A percentile compares a stretch with the other conserved stretches of the same genome.
phyloP scores from a whole-genome alignment of 2,888 invertebrate species.

The Xylophagus ater region DNA sequence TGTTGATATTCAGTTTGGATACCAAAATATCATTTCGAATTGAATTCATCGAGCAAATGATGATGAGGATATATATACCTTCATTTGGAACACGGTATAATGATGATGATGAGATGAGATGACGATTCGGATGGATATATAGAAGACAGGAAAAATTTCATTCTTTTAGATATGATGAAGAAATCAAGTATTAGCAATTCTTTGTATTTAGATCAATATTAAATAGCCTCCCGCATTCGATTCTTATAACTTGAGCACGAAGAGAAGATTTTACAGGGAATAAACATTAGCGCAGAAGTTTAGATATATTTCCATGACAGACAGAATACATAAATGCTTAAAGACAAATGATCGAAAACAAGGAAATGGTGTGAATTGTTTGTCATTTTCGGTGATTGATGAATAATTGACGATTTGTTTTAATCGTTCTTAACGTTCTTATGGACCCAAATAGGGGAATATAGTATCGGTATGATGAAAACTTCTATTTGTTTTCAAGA shows the following conservation, averaged over 20 bases:
- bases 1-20: no score
- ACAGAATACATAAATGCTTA: constrained; percentile 12
- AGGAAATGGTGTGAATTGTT: constrained; percentile 25
- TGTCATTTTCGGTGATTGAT: constrained; percentile 27
- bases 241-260: constrained; percentile 6
- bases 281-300: constrained; percentile 3
- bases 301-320: constrained; percentile 17
- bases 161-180: background rate
- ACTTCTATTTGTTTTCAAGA: no score
- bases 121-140: constrained; percentile 14
- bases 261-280: background rate
- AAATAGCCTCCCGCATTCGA: constrained; percentile 6
- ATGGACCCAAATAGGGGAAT: no score
- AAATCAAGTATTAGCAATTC: constrained; percentile 1
- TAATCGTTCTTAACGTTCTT: constrained; percentile 13
- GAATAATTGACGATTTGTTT: constrained; percentile 23
- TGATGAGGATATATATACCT: no score
- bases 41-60: no score
- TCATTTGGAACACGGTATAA: no score
- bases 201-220: constrained; percentile 2
- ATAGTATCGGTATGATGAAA: no score
- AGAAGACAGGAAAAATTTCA: background rate
- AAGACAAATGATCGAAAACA: constrained; percentile 18
- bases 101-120: constrained; percentile 16
- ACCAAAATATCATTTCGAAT: no score